Percentiles rank a stretch among this genome's conserved stretches.
phyloP scores from a whole-genome alignment of 2,888 invertebrate species.

The Timema cristinae region DNA sequence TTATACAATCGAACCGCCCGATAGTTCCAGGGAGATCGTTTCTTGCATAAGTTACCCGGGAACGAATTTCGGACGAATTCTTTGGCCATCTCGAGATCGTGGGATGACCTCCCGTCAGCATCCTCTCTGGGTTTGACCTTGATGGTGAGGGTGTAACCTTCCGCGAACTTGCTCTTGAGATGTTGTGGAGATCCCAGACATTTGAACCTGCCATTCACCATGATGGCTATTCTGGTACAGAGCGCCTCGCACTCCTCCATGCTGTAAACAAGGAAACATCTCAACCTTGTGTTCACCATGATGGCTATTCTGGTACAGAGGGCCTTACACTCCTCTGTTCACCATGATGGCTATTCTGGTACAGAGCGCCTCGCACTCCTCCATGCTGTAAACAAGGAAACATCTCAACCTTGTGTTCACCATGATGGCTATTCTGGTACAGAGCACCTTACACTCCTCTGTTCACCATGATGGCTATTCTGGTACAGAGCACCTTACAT shows the following conservation, averaged over 20 bases:
- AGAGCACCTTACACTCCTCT: constrained; percentile 82
- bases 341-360: too few species aligned
- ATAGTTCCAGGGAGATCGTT: too few species aligned
- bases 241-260: constrained; percentile 85
- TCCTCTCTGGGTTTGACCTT: constrained; percentile 39
- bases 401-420: constrained; percentile 72
- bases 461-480: constrained; percentile 78
- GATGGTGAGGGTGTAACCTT: constrained; percentile 56
- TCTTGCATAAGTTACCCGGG: background rate
- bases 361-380: constrained; percentile 80
- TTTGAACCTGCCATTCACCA: constrained; percentile 74
- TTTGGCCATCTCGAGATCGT: background rate
- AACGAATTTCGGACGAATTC: constrained; percentile 1
- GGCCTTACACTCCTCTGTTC: constrained; percentile 81
- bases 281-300: constrained; percentile 75
- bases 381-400: constrained; percentile 76
- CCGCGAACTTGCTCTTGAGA: constrained; percentile 70
- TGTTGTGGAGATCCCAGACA: constrained; percentile 72
- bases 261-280: constrained; percentile 62
- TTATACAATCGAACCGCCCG: too few species aligned
- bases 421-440: constrained; percentile 77
- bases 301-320: constrained; percentile 75
- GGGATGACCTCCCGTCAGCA: background rate
- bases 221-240: constrained; percentile 74
- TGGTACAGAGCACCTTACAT: constrained; percentile 76